phyloP scores from a whole-genome alignment of 2,113 vertebrate genomes.

The Upupa epops region DNA sequence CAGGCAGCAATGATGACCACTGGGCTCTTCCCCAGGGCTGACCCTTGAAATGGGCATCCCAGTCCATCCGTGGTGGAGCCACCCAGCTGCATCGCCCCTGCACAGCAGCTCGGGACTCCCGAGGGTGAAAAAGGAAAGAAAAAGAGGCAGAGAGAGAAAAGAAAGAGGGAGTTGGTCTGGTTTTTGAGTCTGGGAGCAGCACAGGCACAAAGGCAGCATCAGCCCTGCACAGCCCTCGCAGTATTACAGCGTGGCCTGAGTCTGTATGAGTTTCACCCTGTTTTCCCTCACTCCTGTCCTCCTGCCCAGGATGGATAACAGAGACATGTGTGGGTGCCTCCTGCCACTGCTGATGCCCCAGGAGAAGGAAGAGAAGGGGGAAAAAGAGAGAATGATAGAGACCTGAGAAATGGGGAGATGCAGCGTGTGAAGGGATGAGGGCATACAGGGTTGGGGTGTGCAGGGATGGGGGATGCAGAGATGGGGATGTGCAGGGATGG shows the following conservation, averaged over 20 bases:
- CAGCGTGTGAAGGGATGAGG: too few relatives aligned
- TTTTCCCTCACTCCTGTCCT: too few relatives aligned
- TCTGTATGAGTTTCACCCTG: neutral
- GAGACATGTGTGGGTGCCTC: neutral
- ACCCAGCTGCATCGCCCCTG: neutral
- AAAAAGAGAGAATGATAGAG: accelerated
- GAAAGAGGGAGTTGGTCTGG: neutral
- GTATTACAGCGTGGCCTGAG: accelerated
- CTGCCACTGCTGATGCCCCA: neutral
- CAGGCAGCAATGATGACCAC: accelerated
- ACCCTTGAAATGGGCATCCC: accelerated
- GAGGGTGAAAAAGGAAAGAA: too few relatives aligned
- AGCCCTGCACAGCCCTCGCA: neutral
- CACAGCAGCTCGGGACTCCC: neutral
- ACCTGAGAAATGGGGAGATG: too few relatives aligned
- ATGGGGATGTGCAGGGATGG: too few relatives aligned
- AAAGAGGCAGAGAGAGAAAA: neutral
- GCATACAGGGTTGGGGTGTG: too few relatives aligned
- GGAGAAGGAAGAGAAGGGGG: neutral
- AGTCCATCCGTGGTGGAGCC: neutral
- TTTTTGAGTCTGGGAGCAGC: neutral
- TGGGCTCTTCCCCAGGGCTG: accelerated
- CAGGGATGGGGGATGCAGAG: too few relatives aligned
- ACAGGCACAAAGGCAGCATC: neutral
- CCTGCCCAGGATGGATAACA: accelerated